phyloP scores from a whole-genome alignment of 2,113 vertebrate species.

The Monarcha castaneiventris region DNA sequence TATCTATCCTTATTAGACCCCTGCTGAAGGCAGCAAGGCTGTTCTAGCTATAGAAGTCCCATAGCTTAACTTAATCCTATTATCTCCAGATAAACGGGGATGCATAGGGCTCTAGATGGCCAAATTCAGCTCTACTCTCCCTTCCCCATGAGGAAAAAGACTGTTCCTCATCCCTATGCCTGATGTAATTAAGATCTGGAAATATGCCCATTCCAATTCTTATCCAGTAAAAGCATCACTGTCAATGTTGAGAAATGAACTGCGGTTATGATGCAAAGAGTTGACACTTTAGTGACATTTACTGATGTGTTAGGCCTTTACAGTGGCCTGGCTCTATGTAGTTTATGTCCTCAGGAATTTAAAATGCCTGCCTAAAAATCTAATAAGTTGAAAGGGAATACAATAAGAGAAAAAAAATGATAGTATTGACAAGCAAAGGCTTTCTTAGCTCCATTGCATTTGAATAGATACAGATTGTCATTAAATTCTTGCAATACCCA shows the following conservation, averaged over 20 bases:
- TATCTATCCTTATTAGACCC: slow-evolving; percentile 82
- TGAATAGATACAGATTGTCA: background rate
- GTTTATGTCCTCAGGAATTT: slow-evolving; percentile 59
- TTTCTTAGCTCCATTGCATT: slow-evolving; percentile 15
- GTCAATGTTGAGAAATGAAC: slow-evolving; percentile 76
- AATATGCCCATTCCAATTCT: slow-evolving; percentile 77
- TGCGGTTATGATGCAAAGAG: slow-evolving; percentile 72
- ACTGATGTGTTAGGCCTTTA: slow-evolving; percentile 70
- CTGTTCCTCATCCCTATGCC: slow-evolving; percentile 69
- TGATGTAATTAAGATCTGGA: slow-evolving; percentile 84
- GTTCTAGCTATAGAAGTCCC: slow-evolving; percentile 76
- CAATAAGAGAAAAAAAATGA: background rate
- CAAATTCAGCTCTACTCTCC: slow-evolving; percentile 68
- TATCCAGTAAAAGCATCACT: slow-evolving; percentile 73
- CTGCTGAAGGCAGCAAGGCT: slow-evolving; percentile 77
- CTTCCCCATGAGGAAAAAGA: slow-evolving; percentile 58
- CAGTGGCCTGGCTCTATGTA: background rate
- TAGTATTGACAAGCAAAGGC: slow-evolving; percentile 30
- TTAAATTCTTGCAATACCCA: slow-evolving; percentile 16
- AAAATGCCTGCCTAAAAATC: slow-evolving; percentile 58
- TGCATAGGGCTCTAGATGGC: slow-evolving; percentile 69
- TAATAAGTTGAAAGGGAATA: slow-evolving; percentile 20
- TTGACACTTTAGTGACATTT: slow-evolving; percentile 76
- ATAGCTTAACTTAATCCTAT: slow-evolving; percentile 81
- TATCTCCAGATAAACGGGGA: slow-evolving; percentile 78